Base-by-base conservation (phyloP, 2,888 invertebrate genomes). In the Caradrina clavipalpis region DNA sequence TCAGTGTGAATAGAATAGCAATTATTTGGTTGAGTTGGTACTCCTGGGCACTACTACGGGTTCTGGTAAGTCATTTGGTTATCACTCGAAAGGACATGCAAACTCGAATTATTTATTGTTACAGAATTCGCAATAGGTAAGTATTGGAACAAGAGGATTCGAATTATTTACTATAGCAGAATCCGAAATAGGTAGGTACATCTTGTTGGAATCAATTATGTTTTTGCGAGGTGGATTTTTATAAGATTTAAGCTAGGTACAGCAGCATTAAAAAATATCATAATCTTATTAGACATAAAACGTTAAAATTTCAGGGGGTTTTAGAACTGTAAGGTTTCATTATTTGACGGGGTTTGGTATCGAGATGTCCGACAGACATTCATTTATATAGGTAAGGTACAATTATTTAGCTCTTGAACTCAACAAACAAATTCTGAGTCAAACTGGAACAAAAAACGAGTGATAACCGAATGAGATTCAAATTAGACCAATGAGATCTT, bases 1-100 rank as follows among this genome's bases (percentile, higher is more conserved):
- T 90, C 91, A 89, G 95, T 95, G 95, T 95, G 96, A 96, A 96
- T 96, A 93, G 96, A 95, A 96, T 96, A 96, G 94, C 95, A 95
- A 96, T 96, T 96, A 95, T 96, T 93, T 94, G 96, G 94, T 93
- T 94, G 94, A 95, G 91, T 94, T 93, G 94, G 91, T 93, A 83
- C 92, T 91, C 78, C 78, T 85, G 83, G 84, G 74, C 80, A 66
- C 59, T 72, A 80, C 79, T 88, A 92, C 85, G 77, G 84, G 68
- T 75, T 59, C 69, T 80, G 21, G 58, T 47, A 64, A 79, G 57
- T 83, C 68, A 57, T 59, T 21, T 35, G 56, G 42, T 70, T 70
- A 64, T 76, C 86, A 71, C 84, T 65, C 62, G 71, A 81, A 49
- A 15, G 2, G 4, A 0, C 0, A 7, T 10, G 8, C 0, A 3